Evolutionary conservation across 2,797 vertebrate species (phyloP), one percentile per base, ranked within the genome.

Genomic region (Cossypha dichroa): DNA sequence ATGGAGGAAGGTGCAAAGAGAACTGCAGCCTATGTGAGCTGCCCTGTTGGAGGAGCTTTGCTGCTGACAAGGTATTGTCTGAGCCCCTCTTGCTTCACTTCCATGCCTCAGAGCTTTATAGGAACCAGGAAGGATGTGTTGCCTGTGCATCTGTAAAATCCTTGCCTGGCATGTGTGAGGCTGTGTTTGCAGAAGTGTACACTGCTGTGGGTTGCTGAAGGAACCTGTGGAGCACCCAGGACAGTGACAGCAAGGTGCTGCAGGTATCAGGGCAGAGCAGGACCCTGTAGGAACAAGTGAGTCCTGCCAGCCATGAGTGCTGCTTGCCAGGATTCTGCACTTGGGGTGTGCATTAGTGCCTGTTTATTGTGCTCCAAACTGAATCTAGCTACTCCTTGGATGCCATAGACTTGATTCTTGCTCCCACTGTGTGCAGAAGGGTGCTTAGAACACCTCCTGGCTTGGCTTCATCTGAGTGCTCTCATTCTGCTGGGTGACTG

Each of bases 1-100:
- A 2, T 6, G 22, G 77, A 74, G 26, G 19, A 82, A 49, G 46
- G 21, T 25, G 29, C 0, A 0, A 36, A 40, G 41, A 62, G 70
- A 82, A 10, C 33, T 31, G 48, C 64, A 82, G 33, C 43, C 23
- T 8, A 3, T 13, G 34, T 43, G 43, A 69, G 19, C 52, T 62
- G 66, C 40, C 31, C 62, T 64, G 19, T 62, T 26, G 0, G 1
- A 33, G 26, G 29, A 49, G 29, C 2, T 51, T 68, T 87, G 34
- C 25, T 89, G 28, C 41, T 43, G 17, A 69, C 38, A 22, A 21
- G 26, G 38, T 70, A 2, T 38, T 58, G 34, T 46, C 43, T 56
- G 48, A 58, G 31, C 28, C 54, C 33, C 19, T 49, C 5, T 56
- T 2, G 3, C 33, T 86, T 70, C 13, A 20, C 56, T 89, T 68